A percentile compares a stretch with the other conserved stretches of the same genome.
phyloP scores from a whole-genome alignment of 2,888 invertebrate species.

The Crematogaster levior region DNA sequence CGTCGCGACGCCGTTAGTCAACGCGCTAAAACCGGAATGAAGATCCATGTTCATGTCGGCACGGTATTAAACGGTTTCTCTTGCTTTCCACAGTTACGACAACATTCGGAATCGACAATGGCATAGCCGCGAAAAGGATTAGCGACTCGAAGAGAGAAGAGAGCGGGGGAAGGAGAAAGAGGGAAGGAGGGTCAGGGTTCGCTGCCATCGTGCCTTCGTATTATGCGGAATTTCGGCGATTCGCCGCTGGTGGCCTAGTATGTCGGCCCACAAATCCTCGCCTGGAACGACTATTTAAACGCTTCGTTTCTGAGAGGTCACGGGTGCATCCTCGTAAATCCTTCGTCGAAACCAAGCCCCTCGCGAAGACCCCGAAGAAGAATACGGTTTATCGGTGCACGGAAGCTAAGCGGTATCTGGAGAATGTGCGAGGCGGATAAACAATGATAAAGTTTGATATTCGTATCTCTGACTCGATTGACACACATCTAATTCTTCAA shows the following conservation, averaged over 20 bases:
- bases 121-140: slow-evolving; percentile 18
- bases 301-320: slow-evolving; percentile 58
- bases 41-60: slow-evolving; percentile 65
- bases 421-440: neutral
- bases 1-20: slow-evolving; percentile 69
- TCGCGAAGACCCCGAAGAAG: neutral
- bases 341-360: neutral
- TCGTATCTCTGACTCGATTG: neutral
- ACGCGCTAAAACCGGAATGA: slow-evolving; percentile 67
- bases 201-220: slow-evolving; percentile 35
- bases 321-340: slow-evolving; percentile 46
- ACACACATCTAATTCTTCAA: neutral
- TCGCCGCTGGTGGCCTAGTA: slow-evolving; percentile 51
- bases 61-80: slow-evolving; percentile 71
- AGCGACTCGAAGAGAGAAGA: slow-evolving; percentile 9
- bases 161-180: neutral
- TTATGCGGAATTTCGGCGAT: slow-evolving; percentile 57
- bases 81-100: neutral
- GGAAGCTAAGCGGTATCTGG: neutral
- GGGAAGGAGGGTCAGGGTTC: slow-evolving; percentile 14
- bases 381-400: slow-evolving; percentile 12
- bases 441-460: neutral
- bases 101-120: slow-evolving; percentile 34
- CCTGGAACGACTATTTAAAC: slow-evolving; percentile 65
- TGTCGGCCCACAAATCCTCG: slow-evolving; percentile 68